Conservation (phyloP, 1,140 invertebrate genomes). For the Linepithema humile region DNA sequence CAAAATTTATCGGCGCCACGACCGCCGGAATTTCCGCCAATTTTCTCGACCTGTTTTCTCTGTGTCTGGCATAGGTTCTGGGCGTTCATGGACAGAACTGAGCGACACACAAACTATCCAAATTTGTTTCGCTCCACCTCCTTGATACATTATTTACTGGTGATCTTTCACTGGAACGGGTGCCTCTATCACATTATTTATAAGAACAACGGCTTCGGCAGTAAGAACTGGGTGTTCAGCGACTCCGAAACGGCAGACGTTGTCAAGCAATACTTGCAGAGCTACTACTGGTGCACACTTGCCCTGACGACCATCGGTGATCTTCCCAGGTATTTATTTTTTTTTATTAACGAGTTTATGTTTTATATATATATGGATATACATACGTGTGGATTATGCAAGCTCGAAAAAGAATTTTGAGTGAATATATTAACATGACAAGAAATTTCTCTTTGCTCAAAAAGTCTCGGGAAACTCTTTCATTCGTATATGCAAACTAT, state of each 20-base stretch:
- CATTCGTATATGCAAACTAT: constrained; percentile 7
- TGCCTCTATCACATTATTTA: constrained; percentile 98
- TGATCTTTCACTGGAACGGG: constrained; percentile 99
- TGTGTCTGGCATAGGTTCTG: constrained; percentile 88
- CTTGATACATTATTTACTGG: constrained; percentile 97
- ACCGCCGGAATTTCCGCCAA: constrained; percentile 45
- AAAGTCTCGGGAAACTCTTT: background rate
- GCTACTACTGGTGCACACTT: constrained; percentile 99
- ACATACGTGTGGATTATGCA: background rate
- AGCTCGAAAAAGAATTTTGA: background rate
- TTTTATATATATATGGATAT: background rate
- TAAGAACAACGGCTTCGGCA: constrained; percentile 97
- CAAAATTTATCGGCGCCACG: constrained; percentile 21
- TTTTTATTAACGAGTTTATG: background rate
- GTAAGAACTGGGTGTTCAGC: constrained; percentile 95
- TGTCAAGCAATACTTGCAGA: constrained; percentile 97
- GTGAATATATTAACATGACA: background rate
- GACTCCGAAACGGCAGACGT: constrained; percentile 93
- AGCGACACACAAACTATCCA: constrained; percentile 99
- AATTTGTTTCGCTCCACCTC: constrained; percentile 98
- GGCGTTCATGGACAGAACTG: constrained; percentile 99
- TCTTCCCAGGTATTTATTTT: constrained; percentile 77
- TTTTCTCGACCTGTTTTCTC: constrained; percentile 44
- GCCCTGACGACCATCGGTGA: constrained; percentile 96
- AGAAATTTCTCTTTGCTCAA: background rate